Evolutionary conservation across 2,888 invertebrate genomes (phyloP).

Genomic region (Sepiola atlantica): DNA sequence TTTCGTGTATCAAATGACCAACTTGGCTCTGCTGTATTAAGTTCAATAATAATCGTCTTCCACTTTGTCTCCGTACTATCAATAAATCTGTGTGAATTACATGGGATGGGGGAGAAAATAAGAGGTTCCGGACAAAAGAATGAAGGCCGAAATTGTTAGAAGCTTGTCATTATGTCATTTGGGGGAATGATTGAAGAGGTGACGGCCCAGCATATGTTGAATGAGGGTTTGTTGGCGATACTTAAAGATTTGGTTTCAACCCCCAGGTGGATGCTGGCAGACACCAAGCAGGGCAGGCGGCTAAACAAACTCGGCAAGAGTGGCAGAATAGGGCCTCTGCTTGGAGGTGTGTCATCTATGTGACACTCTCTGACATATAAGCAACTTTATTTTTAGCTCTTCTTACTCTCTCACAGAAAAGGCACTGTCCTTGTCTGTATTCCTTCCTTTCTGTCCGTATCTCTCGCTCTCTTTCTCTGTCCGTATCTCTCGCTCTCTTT

Average conservation of each 20-base stretch:
- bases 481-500: too few relatives aligned
- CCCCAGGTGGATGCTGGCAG: background rate
- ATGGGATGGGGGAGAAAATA: background rate
- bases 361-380: background rate
- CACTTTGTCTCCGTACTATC: background rate
- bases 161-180: background rate
- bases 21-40: background rate
- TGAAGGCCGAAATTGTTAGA: background rate
- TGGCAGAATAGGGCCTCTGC: background rate
- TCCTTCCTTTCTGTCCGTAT: too few relatives aligned
- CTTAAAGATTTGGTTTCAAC: background rate
- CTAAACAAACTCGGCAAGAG: background rate
- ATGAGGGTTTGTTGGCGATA: background rate
- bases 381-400: background rate
- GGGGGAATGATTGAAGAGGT: background rate
- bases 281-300: background rate
- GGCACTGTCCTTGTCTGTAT: too few relatives aligned
- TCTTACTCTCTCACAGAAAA: too few relatives aligned
- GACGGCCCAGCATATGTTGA: background rate
- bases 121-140: background rate
- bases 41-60: background rate
- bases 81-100: background rate
- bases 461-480: too few relatives aligned
- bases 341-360: background rate
- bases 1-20: background rate